A percentile compares a stretch with the other conserved stretches of the same genome.
Evolutionary conservation across 1,140 invertebrate species (phyloP).

Genomic region (Littorina saxatilis): DNA sequence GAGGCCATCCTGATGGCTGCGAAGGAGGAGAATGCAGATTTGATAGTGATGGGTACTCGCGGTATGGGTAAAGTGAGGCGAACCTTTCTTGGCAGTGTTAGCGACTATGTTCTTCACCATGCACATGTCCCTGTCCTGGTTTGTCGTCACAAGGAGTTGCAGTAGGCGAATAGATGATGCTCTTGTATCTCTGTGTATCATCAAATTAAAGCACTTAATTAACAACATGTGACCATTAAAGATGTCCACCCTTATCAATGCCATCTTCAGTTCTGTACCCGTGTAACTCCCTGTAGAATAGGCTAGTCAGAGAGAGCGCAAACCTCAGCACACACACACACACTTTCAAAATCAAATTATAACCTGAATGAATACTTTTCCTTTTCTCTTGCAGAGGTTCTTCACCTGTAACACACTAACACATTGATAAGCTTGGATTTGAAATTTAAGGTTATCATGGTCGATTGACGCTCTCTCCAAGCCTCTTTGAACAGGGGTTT

Average conservation of each 20-base stretch:
- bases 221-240: neutral
- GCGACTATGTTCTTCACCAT: slow-evolving; percentile 62
- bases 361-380: no score
- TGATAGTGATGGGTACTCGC: slow-evolving; percentile 60
- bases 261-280: no score
- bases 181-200: no score
- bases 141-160: slow-evolving; percentile 36
- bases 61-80: slow-evolving; percentile 60
- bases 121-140: slow-evolving; percentile 54
- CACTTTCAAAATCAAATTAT: no score
- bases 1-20: slow-evolving; percentile 49
- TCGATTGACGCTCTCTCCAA: no score
- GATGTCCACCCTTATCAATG: no score
- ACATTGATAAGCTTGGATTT: no score
- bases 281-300: neutral
- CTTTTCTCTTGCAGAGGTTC: no score
- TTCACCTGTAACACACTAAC: no score
- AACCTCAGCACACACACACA: neutral
- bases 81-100: slow-evolving; percentile 61
- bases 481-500: no score
- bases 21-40: slow-evolving; percentile 40
- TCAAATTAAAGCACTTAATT: neutral
- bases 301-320: neutral
- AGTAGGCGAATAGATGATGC: neutral
- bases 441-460: no score